These are phyloP conservation scores for Neodon shergylaensis DNA, from an alignment of 2,113 vertebrate species.

Conservation along the genomic window DNA sequence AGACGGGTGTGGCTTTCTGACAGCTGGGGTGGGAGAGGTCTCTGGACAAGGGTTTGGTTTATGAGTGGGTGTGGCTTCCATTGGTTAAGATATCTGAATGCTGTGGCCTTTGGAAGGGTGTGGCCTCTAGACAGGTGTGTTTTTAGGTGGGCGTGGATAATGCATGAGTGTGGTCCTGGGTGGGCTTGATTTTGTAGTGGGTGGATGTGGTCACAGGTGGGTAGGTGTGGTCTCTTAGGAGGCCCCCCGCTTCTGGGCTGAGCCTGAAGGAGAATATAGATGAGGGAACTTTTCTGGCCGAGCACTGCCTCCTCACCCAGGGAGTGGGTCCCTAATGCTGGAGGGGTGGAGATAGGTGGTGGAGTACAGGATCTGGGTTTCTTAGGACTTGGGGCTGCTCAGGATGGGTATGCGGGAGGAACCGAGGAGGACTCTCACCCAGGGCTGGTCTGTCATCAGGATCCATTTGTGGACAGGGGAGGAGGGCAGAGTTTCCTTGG, in stretches of 20 bases:
- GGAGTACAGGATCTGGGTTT: neutral
- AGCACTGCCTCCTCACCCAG: neutral
- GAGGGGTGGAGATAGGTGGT: neutral
- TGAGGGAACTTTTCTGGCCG: neutral
- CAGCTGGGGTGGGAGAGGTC: neutral
- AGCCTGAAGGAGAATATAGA: neutral
- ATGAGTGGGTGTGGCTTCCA: neutral
- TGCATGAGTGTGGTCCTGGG: neutral
- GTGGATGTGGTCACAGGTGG: neutral
- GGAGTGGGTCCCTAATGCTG: neutral
- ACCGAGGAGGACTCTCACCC: neutral
- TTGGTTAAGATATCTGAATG: neutral
- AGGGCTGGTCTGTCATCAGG: neutral
- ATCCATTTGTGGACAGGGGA: neutral
- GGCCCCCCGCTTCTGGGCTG: neutral
- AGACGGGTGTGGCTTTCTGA: neutral
- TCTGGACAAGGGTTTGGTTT: neutral
- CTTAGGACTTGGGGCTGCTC: neutral
- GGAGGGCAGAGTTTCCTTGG: neutral
- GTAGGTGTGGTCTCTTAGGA: neutral
- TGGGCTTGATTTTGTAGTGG: neutral
- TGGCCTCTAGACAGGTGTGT: neutral
- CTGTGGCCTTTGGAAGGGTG: neutral
- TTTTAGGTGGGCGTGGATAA: neutral
- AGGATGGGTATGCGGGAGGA: neutral